Evolutionary conservation across 2,888 invertebrate species (phyloP).

Genomic region (Harpagoxenus sublaevis): DNA sequence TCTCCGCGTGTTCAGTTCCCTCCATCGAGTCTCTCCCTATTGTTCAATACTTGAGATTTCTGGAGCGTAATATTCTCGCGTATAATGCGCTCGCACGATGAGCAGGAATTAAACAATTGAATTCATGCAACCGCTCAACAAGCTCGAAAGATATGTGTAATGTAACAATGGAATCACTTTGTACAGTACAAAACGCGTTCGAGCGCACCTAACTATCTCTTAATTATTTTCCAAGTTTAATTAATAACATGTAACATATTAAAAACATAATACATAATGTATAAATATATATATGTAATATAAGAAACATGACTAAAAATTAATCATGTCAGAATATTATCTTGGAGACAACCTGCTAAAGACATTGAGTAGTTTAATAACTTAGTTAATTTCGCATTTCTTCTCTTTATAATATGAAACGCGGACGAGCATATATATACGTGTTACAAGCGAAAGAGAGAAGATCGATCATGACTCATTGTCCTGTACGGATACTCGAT

Average conservation of each 20-base stretch:
- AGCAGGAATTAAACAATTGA: constrained; percentile 50
- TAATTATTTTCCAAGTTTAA: constrained; percentile 16
- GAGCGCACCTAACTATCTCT: not conserved
- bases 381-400: not conserved
- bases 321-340: not conserved
- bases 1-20: constrained; percentile 23
- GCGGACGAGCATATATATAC: not conserved
- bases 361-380: not conserved
- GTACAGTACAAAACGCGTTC: not conserved
- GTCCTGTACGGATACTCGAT: constrained; percentile 32
- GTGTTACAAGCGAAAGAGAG: not conserved
- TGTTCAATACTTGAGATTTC: constrained; percentile 54
- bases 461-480: constrained; percentile 40
- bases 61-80: constrained; percentile 51
- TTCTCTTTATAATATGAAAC: not conserved
- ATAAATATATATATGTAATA: not conserved
- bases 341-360: not conserved
- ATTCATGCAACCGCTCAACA: constrained; percentile 37
- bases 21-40: constrained; percentile 34
- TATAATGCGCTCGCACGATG: constrained; percentile 48
- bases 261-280: not conserved
- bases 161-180: constrained; percentile 37
- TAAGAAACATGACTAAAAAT: not conserved
- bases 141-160: constrained; percentile 38
- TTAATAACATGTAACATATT: not conserved